Base-by-base conservation (phyloP, 2,113 vertebrate genomes). In the Halcyon malimbica region DNA sequence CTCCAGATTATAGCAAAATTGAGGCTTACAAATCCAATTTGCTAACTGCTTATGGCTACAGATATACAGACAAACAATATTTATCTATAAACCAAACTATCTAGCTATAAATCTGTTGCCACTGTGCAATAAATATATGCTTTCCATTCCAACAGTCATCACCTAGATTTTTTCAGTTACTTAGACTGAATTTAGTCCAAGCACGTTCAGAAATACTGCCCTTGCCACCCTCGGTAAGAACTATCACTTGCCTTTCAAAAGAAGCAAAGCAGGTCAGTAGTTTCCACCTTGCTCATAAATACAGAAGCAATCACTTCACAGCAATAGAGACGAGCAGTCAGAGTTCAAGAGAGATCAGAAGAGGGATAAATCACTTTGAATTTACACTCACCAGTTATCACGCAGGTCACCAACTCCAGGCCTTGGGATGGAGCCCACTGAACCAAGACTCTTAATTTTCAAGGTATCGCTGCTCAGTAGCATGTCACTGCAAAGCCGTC, bases 401-500 rank as follows among this genome's bases (percentile, higher is more conserved):
- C 1, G 5, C 14, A 28, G 37, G 42, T 83, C 75, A 87, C 37
- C 56, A 67, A 78, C 44, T 16, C 33, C 85, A 31, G 0, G 0
- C 62, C 39, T 79, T 35, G 26, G 24, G 56, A 35, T 24, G 13
- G 29, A 89, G 53, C 25, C 51, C 33, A 11, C 35, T 39, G 48
- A 93, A 46, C 11, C 57, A 67, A 59, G 56, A 42, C 26, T 41
- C 7, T 39, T 5, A 13, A 54, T 76, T 57, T 69, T 5, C 64
- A 35, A 33, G 56, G 26, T 16, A 11, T 3, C 1, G 1, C 29
- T 78, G 50, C 2, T 54, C 2, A 50, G 24, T 7, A 3, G 51
- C 2, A 0, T 2, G 1, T 21, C 0, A 1, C 44, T 18, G 25
- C 59, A 37, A 42, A 44, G 29, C 39, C 35, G 64, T 19, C 4